Base-by-base conservation (phyloP, 2,888 invertebrate genomes). In the Torymus auratus region DNA sequence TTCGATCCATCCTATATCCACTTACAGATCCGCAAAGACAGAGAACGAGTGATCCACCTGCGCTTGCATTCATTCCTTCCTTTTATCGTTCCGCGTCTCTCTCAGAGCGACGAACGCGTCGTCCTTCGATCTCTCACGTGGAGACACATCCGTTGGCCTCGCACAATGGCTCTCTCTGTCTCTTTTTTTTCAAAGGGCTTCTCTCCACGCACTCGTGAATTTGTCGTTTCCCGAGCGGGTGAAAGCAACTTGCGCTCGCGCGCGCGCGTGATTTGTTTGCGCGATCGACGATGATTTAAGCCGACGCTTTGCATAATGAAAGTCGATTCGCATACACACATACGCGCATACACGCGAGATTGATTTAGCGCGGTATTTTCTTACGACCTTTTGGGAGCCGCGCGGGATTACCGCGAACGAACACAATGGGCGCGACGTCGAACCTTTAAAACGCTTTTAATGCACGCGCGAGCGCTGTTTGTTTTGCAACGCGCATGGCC, bases 281-380 rank as follows among this genome's bases (percentile, higher is more conserved):
- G 64, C 69, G 79, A 80, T 80, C 58, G 79, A 74, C 70, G 79
- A 80, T 80, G 73, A 79, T 80, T 80, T 80, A 80, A 80, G 55
- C 56, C 70, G 64, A 70, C 70, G 70, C 64, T 75, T 75, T 80
- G 64, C 69, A 75, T 80, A 80, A 80, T 74, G 70, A 80, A 80
- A 80, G 64, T 70, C 61, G 62, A 58, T 20, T 55, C 15, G 62
- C 64, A 17, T 50, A n/a, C 41, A n/a, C 15, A 55, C 67, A 69
- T 15, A 53, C 7, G 7, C 7, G 7, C 41, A 7, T 10, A 62
- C n/a, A 58, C 53, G 53, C 14, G 65, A 74, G 74, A 80, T 74
- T 80, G 79, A 74, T 80, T 74, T 80, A 80, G 60, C 74, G 69
- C 53, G 74, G 62, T 10, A 20, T 70, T 58, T 65, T 28, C 41